Evolutionary conservation across 2,113 vertebrate genomes (phyloP).

Genomic region (Sardina pilchardus): DNA sequence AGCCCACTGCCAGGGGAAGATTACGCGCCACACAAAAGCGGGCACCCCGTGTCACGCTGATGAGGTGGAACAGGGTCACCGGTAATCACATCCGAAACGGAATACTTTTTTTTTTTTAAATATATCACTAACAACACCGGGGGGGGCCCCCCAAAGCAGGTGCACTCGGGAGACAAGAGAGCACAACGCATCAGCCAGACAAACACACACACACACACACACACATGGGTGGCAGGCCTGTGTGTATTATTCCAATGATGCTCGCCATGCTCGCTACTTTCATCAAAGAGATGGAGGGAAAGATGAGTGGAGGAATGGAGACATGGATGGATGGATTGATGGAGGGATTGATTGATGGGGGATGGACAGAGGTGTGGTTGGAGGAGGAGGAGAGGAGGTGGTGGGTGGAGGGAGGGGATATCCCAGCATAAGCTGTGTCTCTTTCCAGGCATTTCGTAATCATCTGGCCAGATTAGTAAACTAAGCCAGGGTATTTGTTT

Average conservation of each 20-base stretch:
- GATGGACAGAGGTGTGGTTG: neutral
- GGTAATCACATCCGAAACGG: neutral
- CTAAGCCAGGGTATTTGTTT: slow-evolving; percentile 41
- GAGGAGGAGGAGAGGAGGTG: neutral
- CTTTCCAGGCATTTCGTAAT: slow-evolving; percentile 41
- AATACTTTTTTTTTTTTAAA: neutral
- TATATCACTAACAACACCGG: neutral
- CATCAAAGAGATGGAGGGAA: neutral
- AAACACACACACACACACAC: too few species aligned
- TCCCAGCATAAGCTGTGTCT: slow-evolving; percentile 30
- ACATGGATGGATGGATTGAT: neutral
- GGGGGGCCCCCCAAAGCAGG: neutral
- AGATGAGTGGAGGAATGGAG: neutral
- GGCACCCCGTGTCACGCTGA: neutral
- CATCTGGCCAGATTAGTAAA: slow-evolving; percentile 44
- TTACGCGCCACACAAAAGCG: neutral
- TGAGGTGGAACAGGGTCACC: slow-evolving; percentile 16
- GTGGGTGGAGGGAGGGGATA: slow-evolving; percentile 21
- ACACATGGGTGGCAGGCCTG: neutral
- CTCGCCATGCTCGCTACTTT: neutral
- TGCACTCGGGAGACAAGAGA: neutral
- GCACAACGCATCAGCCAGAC: neutral
- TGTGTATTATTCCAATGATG: neutral
- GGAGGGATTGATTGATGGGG: neutral
- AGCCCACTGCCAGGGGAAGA: neutral